These are phyloP conservation scores for Rhea pennata DNA, from an alignment of 2,113 vertebrate genomes.

Conservation along the genomic window DNA sequence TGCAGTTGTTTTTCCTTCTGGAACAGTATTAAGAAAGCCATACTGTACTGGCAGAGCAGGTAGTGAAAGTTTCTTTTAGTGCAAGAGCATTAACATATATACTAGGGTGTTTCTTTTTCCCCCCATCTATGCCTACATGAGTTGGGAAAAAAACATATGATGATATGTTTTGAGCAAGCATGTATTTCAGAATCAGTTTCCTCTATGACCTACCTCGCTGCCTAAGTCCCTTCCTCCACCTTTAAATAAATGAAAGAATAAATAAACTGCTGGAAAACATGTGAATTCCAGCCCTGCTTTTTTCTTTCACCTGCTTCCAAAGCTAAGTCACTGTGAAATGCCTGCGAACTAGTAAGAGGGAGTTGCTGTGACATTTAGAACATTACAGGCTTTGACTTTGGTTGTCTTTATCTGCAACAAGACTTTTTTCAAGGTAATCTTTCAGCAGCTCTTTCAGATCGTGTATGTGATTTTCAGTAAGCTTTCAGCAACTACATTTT, in stretches of 20 bases:
- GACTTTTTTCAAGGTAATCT: not conserved
- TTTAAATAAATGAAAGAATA: not conserved
- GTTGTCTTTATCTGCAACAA: not conserved
- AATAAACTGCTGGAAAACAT: not conserved
- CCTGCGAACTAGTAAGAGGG: not conserved
- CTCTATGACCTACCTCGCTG: not conserved
- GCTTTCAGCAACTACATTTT: not conserved
- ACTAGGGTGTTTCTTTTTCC: not conserved
- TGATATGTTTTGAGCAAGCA: not conserved
- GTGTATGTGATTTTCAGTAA: not conserved
- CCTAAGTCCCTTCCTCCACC: too few relatives aligned
- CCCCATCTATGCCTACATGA: not conserved
- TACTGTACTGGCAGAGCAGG: not conserved
- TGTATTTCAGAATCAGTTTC: not conserved
- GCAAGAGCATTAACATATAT: not conserved
- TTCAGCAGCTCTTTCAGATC: not conserved
- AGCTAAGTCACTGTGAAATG: not conserved
- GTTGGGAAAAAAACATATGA: not conserved
- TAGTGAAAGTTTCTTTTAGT: not conserved
- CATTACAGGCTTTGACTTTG: not conserved
- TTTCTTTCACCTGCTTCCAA: not conserved
- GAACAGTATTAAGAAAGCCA: not conserved
- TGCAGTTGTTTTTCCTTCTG: not conserved
- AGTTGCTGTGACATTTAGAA: not conserved
- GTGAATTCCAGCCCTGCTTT: not conserved